Conservation (phyloP, 2,888 invertebrate genomes). For the Troides oblongomaculatus region DNA sequence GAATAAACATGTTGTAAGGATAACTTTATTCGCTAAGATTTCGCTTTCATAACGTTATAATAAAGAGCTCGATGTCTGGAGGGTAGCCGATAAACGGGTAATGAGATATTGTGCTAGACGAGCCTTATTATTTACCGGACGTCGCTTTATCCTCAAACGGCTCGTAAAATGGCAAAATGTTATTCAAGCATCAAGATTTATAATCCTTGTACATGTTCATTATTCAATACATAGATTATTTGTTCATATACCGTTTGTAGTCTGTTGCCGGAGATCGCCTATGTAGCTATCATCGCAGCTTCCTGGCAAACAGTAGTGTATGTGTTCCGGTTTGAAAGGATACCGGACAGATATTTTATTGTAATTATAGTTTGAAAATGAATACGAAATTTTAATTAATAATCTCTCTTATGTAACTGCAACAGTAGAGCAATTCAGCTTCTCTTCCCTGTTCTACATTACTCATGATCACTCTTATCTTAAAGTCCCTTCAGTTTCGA, state of each 20-base stretch:
- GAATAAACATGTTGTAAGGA: neutral
- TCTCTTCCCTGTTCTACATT: no score
- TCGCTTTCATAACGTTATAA: conserved; percentile 18
- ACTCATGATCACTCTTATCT: no score
- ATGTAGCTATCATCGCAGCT: no score
- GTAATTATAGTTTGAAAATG: no score
- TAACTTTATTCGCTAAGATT: conserved; percentile 1
- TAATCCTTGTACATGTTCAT: neutral
- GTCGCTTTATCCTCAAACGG: conserved; percentile 13
- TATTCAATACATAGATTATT: neutral
- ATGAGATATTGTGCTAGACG: conserved; percentile 19
- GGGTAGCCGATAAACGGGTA: conserved; percentile 15
- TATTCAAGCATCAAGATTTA: conserved; percentile 2
- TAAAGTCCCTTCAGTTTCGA: no score
- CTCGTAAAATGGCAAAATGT: conserved; percentile 6
- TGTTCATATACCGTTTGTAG: neutral
- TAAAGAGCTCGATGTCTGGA: conserved; percentile 15
- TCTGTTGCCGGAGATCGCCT: no score
- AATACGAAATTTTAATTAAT: no score
- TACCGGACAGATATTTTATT: no score
- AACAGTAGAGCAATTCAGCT: no score
- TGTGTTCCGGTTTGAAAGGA: no score
- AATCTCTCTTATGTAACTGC: no score
- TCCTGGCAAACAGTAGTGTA: no score
- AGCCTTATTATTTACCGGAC: conserved; percentile 16